These are phyloP conservation scores for Muntiacus muntjak DNA, from an alignment of 2,113 vertebrate genomes.

Conservation along the genomic window DNA sequence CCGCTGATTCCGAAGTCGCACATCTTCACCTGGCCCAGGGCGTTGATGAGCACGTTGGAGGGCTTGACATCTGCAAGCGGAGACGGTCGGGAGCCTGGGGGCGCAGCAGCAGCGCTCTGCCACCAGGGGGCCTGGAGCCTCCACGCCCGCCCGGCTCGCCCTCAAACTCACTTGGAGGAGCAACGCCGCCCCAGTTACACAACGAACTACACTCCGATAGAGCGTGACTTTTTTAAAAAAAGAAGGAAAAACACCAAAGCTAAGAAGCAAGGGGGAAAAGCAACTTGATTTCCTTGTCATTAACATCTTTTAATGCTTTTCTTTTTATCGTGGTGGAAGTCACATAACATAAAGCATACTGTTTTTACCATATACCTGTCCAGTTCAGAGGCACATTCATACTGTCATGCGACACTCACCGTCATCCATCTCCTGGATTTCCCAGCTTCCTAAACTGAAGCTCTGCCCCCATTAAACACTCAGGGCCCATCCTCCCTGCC, in stretches of 20 bases:
- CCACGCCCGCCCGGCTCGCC: not conserved
- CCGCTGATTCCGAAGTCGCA: constrained; percentile 98
- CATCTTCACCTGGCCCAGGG: constrained; percentile 98
- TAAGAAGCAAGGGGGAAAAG: not conserved
- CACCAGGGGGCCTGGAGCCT: constrained; percentile 69
- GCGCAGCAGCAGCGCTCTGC: not conserved
- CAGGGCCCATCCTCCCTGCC: not conserved
- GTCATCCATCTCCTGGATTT: not conserved
- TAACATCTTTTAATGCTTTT: not conserved
- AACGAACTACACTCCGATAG: not conserved
- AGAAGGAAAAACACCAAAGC: not conserved
- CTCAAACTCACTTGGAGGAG: no score
- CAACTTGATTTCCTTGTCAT: not conserved
- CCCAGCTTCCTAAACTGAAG: not conserved
- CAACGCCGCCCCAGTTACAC: not conserved
- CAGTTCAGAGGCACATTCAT: not conserved
- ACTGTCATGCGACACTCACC: no score
- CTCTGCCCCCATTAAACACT: not conserved
- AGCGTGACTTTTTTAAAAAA: not conserved
- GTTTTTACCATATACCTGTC: not conserved
- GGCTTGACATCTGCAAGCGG: constrained; percentile 92
- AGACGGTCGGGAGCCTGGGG: constrained; percentile 26
- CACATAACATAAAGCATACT: not conserved
- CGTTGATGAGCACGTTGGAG: constrained; percentile 97
- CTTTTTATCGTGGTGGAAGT: not conserved